Conservation (phyloP, 2,797 vertebrate genomes). For the Huso huso region DNA sequence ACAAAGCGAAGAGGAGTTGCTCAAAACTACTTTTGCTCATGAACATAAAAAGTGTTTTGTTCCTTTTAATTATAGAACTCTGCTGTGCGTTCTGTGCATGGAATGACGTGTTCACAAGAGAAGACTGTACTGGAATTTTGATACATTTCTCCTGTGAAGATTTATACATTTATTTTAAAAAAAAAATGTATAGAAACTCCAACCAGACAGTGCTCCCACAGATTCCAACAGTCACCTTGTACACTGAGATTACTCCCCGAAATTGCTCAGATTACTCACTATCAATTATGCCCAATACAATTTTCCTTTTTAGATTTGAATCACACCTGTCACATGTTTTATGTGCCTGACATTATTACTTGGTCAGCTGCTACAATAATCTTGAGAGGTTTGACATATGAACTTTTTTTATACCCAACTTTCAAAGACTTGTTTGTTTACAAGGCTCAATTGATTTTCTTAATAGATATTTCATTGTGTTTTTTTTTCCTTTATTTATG, state of each 20-base stretch:
- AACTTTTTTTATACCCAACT: background rate
- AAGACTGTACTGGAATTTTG: too few relatives aligned
- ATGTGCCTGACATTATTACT: background rate
- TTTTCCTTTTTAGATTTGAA: background rate
- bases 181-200: too few relatives aligned
- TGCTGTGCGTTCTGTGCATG: too few relatives aligned
- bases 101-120: too few relatives aligned
- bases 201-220: too few relatives aligned
- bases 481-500: background rate
- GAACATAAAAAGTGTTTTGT: too few relatives aligned
- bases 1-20: too few relatives aligned
- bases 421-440: background rate
- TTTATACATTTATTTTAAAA: too few relatives aligned
- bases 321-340: background rate
- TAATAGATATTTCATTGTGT: background rate
- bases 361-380: background rate
- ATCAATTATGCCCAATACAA: background rate
- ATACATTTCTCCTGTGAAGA: too few relatives aligned
- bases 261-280: background rate
- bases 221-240: too few relatives aligned
- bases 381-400: background rate
- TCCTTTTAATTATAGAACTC: too few relatives aligned
- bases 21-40: too few relatives aligned
- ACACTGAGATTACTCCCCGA: background rate
- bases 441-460: constrained; percentile 1